phyloP scores from a whole-genome alignment of 2,113 vertebrate genomes.

The Lagopus muta region DNA sequence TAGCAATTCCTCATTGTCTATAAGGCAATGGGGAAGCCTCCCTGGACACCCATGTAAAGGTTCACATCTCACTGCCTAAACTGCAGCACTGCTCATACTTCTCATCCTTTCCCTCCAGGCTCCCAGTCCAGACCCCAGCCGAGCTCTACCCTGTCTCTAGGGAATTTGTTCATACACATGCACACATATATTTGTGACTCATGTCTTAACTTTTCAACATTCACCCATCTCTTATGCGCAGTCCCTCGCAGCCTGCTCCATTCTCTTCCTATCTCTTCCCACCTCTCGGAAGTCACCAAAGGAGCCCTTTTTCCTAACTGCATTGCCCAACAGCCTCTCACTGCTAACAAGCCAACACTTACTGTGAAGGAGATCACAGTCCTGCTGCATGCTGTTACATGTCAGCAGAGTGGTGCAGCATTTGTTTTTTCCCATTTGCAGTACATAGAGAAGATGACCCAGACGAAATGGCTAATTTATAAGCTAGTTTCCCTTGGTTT shows the following conservation, averaged over 20 bases:
- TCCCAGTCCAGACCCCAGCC: not conserved
- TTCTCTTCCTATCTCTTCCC: not conserved
- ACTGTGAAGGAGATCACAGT: not conserved
- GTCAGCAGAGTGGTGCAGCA: not conserved
- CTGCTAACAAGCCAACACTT: not conserved
- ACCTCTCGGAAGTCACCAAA: not conserved
- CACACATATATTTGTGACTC: not conserved
- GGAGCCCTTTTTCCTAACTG: not conserved
- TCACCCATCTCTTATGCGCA: not conserved
- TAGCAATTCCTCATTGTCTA: not conserved
- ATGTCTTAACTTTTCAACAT: not conserved
- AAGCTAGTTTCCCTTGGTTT: not conserved
- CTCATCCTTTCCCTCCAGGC: not conserved
- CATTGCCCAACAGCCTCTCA: not conserved
- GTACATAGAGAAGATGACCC: not conserved
- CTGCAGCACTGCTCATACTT: not conserved
- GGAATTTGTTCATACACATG: not conserved
- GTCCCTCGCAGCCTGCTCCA: not conserved
- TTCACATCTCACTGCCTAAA: not conserved
- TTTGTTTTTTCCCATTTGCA: not conserved
- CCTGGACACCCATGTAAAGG: not conserved
- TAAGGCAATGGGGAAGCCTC: not conserved
- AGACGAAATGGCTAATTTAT: constrained; percentile 2
- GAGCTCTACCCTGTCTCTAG: not conserved
- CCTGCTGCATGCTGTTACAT: not conserved